A percentile compares a stretch with the other conserved stretches of the same genome.
phyloP scores from a whole-genome alignment of 2,113 vertebrate species.

The Ochotona curzoniae region DNA sequence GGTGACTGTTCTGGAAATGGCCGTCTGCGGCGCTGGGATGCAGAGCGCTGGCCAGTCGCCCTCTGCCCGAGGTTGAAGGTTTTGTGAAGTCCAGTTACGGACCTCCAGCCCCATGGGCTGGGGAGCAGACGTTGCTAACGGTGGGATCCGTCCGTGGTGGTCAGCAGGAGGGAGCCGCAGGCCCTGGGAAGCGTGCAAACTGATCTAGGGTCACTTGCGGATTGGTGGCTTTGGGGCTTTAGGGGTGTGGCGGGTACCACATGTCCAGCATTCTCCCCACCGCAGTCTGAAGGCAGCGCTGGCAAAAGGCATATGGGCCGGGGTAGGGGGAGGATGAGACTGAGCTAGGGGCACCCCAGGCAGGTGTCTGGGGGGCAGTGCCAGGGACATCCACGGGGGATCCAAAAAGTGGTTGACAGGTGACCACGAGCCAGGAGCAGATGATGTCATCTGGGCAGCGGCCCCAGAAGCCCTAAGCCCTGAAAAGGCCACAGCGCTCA shows the following conservation, averaged over 20 bases:
- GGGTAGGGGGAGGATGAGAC: background rate
- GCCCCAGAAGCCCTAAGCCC: background rate
- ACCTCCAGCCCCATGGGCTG: too few relatives aligned
- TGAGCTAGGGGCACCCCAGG: background rate
- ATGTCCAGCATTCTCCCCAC: background rate
- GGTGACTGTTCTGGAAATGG: slow-evolving; percentile 3
- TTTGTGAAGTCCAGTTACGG: background rate
- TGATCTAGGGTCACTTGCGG: background rate
- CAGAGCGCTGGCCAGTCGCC: background rate
- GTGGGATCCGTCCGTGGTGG: background rate
- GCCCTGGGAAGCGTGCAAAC: background rate
- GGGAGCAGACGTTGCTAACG: background rate
- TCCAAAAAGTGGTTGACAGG: background rate
- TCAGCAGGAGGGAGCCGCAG: background rate
- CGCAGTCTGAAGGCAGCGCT: background rate
- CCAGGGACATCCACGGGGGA: background rate
- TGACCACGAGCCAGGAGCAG: background rate
- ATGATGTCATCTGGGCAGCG: background rate
- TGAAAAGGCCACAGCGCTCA: background rate
- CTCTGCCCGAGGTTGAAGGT: background rate
- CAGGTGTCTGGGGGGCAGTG: background rate
- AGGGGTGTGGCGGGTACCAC: background rate
- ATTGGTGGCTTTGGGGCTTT: background rate
- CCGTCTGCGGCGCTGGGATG: background rate
- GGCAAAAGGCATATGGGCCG: background rate